Percentiles rank a stretch among this genome's conserved stretches.
phyloP scores from a whole-genome alignment of 1,140 invertebrate species.

The Drosophila ananassae region DNA sequence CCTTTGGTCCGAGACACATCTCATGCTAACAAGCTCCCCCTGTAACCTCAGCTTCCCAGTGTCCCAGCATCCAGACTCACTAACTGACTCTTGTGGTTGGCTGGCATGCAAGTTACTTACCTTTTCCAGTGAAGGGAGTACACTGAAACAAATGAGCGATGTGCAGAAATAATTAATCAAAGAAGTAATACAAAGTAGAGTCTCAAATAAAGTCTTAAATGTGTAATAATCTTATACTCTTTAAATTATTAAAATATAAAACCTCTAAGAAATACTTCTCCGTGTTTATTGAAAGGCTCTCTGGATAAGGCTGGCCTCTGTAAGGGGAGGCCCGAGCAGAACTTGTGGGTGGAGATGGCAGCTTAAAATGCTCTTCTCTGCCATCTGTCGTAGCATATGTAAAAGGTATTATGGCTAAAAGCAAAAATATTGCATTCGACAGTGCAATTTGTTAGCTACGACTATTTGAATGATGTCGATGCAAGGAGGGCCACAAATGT shows the following conservation, averaged over 20 bases:
- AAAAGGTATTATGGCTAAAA: conserved; percentile 83
- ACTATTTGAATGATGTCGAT: conserved; percentile 76
- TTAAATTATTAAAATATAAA: background rate
- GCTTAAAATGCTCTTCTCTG: conserved; percentile 63
- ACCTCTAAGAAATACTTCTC: background rate
- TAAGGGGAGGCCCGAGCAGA: conserved; percentile 8
- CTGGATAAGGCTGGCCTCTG: background rate
- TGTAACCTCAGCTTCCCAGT: conserved; percentile 6
- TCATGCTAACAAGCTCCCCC: conserved; percentile 76
- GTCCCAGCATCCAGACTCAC: conserved; percentile 10
- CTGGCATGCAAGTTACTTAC: conserved; percentile 73
- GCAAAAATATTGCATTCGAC: conserved; percentile 83
- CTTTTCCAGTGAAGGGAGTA: conserved; percentile 19
- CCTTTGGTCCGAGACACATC: conserved; percentile 63
- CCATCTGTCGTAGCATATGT: conserved; percentile 76
- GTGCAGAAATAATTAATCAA: background rate
- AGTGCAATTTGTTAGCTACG: conserved; percentile 79
- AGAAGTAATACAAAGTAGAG: background rate
- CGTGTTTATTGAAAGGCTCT: conserved; percentile 6
- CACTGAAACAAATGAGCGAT: conserved; percentile 4
- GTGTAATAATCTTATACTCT: no score
- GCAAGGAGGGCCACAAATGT: background rate
- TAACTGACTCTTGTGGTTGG: conserved; percentile 47
- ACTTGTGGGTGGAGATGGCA: conserved; percentile 38
- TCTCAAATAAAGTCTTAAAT: background rate